These are phyloP conservation scores for Pipra filicauda DNA, from an alignment of 2,113 vertebrate genomes.

Conservation along the genomic window DNA sequence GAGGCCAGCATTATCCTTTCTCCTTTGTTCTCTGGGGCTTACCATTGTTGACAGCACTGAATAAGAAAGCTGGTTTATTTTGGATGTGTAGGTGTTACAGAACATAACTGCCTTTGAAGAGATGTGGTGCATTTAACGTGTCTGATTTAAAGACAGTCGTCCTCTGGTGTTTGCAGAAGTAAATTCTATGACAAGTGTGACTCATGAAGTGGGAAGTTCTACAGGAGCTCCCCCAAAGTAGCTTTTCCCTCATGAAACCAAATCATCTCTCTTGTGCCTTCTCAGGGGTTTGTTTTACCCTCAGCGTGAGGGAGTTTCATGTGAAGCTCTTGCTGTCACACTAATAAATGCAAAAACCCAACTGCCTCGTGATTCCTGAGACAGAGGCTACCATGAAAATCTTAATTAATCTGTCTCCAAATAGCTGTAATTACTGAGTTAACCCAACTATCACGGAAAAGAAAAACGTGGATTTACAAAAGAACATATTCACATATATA, in stretches of 20 bases:
- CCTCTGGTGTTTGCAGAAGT: slow-evolving; percentile 38
- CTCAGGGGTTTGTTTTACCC: slow-evolving; percentile 34
- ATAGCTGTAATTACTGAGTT: not conserved
- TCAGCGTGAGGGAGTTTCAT: not conserved
- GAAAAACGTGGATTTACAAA: accelerated
- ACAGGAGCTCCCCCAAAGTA: slow-evolving; percentile 36
- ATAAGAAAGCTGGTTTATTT: slow-evolving; percentile 70
- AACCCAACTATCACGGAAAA: not conserved
- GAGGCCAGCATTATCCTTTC: slow-evolving; percentile 29
- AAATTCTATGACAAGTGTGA: slow-evolving; percentile 44
- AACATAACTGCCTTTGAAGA: slow-evolving; percentile 47
- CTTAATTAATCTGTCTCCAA: not conserved
- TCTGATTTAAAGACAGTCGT: slow-evolving; percentile 64
- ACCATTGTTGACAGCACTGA: slow-evolving; percentile 43
- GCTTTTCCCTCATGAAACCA: slow-evolving; percentile 6
- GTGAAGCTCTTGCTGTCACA: not conserved
- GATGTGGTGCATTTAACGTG: slow-evolving; percentile 51
- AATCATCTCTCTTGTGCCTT: slow-evolving; percentile 24
- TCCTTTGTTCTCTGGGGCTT: slow-evolving; percentile 47
- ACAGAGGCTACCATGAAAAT: not conserved
- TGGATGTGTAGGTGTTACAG: slow-evolving; percentile 62
- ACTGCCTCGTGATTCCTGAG: not conserved
- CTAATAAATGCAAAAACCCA: not conserved
- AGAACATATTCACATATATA: not conserved
- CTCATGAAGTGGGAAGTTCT: slow-evolving; percentile 58